These are phyloP conservation scores for Neodiprion lecontei DNA, from an alignment of 1,140 invertebrate species.

Conservation along the genomic window DNA sequence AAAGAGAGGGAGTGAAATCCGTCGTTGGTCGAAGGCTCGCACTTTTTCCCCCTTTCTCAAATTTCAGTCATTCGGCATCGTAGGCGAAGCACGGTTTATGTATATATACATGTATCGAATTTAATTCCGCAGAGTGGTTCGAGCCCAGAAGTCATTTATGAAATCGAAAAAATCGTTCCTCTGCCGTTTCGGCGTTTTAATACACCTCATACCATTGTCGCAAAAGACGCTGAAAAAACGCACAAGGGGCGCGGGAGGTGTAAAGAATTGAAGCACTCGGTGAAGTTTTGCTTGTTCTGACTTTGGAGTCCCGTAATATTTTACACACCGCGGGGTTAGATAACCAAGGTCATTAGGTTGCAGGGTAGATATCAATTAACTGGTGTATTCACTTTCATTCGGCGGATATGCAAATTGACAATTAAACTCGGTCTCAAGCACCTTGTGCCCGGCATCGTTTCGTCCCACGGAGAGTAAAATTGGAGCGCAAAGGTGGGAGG, in stretches of 20 bases:
- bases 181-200: neutral
- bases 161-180: neutral
- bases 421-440: conserved; percentile 3
- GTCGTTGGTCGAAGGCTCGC: too few species aligned
- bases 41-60: too few species aligned
- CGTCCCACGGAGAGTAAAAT: too few species aligned
- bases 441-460: too few species aligned
- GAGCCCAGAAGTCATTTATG: neutral
- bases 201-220: neutral
- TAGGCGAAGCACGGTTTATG: too few species aligned
- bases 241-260: neutral
- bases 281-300: neutral
- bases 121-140: neutral
- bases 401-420: conserved; percentile 12
- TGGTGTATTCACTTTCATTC: neutral
- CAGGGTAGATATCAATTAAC: neutral
- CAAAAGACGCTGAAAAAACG: neutral
- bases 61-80: too few species aligned
- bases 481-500: too few species aligned
- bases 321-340: neutral
- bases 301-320: neutral
- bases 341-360: neutral
- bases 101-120: neutral
- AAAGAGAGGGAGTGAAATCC: too few species aligned
- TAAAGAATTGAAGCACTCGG: neutral